Evolutionary conservation across 2,113 vertebrate species (phyloP), one percentile per base, ranked within the genome.

Genomic region (Ploceus nigricollis): DNA sequence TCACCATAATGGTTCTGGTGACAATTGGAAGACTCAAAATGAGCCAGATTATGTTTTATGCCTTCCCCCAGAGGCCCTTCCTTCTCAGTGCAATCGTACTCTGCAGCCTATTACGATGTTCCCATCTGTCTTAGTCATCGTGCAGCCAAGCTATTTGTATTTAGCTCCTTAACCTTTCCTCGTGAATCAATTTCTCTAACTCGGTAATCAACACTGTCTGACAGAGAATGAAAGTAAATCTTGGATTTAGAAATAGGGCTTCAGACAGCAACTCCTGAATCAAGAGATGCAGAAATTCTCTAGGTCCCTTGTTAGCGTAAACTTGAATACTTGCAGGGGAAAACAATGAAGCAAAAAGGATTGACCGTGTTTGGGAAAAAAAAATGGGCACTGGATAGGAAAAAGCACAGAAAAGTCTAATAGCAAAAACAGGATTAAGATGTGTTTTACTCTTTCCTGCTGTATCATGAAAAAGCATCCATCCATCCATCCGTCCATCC

Each of bases 91-190:
- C 87, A 93, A 70, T 87, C 86, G n/a, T 61, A 65, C 20, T 87
- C 81, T 66, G 79, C 75, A 88, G 87, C 66, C 78, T 93, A 53
- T 96, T 94, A 87, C 76, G 77, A 91, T 93, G 84, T 78, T 90
- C 89, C 94, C 93, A 96, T 97, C 95, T 97, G 94, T 95, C 93
- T 87, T 85, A 79, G 81, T 89, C 93, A 54, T 79, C 8, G 0
- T 68, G 81, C 58, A 91, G 81, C 93, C 91, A 95, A 87, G 81
- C 57, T 89, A 91, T 89, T 95, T 79, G 73, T 96, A 79, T 93
- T 91, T 96, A 95, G 69, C 81, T 96, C 73, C 84, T 96, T 96
- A 96, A 94, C 91, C 89, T 95, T 89, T 87, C 77, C 45, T 91
- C 48, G 15, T 93, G 61, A 96, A 93, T 95, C 91, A 95, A 72